phyloP scores from a whole-genome alignment of 2,113 vertebrate genomes.

The Notarius lentiginosus region DNA sequence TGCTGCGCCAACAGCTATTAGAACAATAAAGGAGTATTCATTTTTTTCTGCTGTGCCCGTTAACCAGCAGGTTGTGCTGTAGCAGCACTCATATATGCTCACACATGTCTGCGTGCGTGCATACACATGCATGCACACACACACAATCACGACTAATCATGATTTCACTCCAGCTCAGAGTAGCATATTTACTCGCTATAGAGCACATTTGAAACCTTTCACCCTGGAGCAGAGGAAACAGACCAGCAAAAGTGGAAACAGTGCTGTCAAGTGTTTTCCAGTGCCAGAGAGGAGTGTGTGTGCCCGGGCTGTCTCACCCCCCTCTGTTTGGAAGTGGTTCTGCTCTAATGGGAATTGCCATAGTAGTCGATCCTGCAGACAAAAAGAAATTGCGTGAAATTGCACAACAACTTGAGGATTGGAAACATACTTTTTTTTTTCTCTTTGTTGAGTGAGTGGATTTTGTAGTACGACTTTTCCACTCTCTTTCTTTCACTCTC shows the following conservation, averaged over 20 bases:
- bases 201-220: constrained; percentile 45
- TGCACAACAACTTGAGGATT: constrained; percentile 44
- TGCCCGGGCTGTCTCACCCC: constrained; percentile 16
- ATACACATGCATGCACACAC: background rate
- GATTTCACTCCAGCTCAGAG: background rate
- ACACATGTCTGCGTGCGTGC: background rate
- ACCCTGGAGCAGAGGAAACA: constrained; percentile 53
- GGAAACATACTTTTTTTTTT: constrained; percentile 39
- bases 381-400: constrained; percentile 47
- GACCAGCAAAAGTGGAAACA: constrained; percentile 60
- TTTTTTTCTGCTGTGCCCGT: constrained; percentile 22
- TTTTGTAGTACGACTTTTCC: constrained; percentile 19
- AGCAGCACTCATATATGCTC: constrained; percentile 52
- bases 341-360: constrained; percentile 42
- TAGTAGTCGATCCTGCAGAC: constrained; percentile 37
- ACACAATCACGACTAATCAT: constrained; percentile 41
- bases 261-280: constrained; percentile 53
- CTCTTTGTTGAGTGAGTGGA: constrained; percentile 22
- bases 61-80: constrained; percentile 73
- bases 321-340: constrained; percentile 32
- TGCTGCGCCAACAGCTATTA: background rate
- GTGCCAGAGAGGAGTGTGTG: constrained; percentile 40
- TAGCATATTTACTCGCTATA: constrained; percentile 52
- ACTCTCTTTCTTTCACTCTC: constrained; percentile 1
- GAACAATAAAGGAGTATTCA: background rate